These are phyloP conservation scores for Amia ocellicauda DNA, from an alignment of 2,113 vertebrate species.

Conservation along the genomic window DNA sequence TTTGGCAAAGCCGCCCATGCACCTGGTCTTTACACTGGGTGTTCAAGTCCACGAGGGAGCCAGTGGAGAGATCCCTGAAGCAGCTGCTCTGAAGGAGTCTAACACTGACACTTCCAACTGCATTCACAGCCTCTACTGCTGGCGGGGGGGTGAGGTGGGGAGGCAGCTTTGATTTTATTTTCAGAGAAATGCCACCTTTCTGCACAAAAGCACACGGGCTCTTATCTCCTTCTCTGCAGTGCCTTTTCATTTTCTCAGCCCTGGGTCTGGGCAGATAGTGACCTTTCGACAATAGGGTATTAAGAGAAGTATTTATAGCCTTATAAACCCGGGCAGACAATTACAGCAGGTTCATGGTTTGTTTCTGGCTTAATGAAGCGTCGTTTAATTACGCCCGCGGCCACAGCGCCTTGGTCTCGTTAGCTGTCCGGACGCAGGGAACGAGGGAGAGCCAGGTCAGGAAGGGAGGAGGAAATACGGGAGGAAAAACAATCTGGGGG, in stretches of 20 bases:
- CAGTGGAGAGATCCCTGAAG: too few species aligned
- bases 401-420: constrained; percentile 28
- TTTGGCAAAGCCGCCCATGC: too few species aligned
- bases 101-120: too few species aligned
- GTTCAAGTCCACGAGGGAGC: too few species aligned
- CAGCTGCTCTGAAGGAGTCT: too few species aligned
- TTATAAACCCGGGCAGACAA: constrained; percentile 32
- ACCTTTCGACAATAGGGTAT: constrained; percentile 26
- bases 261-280: constrained; percentile 26
- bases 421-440: neutral
- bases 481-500: constrained; percentile 9
- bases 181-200: neutral
- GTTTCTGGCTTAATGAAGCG: constrained; percentile 41
- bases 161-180: too few species aligned
- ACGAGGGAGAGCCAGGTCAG: neutral
- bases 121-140: too few species aligned
- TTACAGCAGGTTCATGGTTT: constrained; percentile 35
- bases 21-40: too few species aligned
- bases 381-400: constrained; percentile 35
- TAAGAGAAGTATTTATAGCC: constrained; percentile 28
- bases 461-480: constrained; percentile 20
- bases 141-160: too few species aligned
- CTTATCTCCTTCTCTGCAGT: constrained; percentile 19
- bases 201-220: neutral
- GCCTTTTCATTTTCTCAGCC: constrained; percentile 19